Evolutionary conservation across 1,140 invertebrate species (phyloP).

Genomic region (Cydia strobilella): DNA sequence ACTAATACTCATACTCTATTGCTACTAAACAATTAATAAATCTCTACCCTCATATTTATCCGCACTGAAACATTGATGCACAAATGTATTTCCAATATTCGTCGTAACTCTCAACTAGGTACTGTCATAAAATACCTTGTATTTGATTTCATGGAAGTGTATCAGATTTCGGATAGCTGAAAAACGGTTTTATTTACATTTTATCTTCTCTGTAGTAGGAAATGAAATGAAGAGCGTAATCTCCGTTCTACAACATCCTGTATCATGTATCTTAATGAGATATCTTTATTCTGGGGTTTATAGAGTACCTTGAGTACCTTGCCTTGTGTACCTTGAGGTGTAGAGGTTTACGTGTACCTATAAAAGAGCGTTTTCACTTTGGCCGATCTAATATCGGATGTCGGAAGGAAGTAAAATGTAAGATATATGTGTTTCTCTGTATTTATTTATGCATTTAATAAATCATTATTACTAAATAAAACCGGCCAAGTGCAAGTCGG

Average conservation of each 20-base stretch:
- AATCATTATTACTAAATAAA: too few species aligned
- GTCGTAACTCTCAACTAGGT: constrained; percentile 17
- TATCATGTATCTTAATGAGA: constrained; percentile 31
- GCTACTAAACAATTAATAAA: constrained; percentile 21
- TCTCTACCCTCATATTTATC: not conserved
- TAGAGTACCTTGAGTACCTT: too few species aligned
- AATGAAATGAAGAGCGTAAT: constrained; percentile 26
- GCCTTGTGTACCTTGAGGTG: not conserved
- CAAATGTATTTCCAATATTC: constrained; percentile 8
- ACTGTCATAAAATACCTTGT: constrained; percentile 26
- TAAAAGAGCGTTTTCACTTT: too few species aligned
- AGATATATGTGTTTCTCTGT: too few species aligned
- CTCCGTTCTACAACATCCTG: constrained; percentile 11
- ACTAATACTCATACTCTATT: too few species aligned
- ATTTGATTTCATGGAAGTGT: constrained; percentile 20
- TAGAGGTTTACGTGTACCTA: not conserved
- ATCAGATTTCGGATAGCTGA: constrained; percentile 23
- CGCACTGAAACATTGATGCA: constrained; percentile 21
- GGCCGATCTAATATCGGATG: too few species aligned
- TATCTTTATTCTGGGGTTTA: constrained; percentile 28
- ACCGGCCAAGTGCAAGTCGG: too few species aligned
- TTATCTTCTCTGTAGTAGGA: constrained; percentile 23
- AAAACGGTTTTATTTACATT: constrained; percentile 28
- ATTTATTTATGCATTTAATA: too few species aligned
- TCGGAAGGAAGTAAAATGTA: too few species aligned